Base-by-base conservation (phyloP, 2,113 vertebrate species). In the Astur gentilis region DNA sequence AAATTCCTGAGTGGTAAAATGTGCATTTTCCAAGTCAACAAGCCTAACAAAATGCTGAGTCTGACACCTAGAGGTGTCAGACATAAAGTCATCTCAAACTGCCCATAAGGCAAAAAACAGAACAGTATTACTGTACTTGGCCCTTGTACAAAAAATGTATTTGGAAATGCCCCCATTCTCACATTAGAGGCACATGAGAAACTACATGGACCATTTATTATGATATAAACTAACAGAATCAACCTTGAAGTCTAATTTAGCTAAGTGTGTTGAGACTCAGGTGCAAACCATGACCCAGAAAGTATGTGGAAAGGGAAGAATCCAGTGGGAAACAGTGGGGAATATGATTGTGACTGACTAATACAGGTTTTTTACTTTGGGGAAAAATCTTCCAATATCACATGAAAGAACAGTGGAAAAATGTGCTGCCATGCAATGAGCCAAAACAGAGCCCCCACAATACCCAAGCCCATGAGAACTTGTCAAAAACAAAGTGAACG, bases 61-160 rank as follows among this genome's bases (percentile, higher is more conserved):
- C 90, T 95, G 85, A 93, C 87, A 92, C 62, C 83, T 94, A 92
- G 84, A 92, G 91, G 89, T 75, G 36, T 66, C 66, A 75, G 40
- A 76, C 26, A 79, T 38, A 62, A 89, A 42, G 23, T 89, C 50
- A 34, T 66, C 76, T 83, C 66, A 71, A 76, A 45, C 31, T 36
- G 27, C 27, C 88, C 8, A 8, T 10, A 32, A 0, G 0, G 22
- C 26, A 82, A 85, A 82, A 91, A 64, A 4, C 42, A 75, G 29
- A 94, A 27, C 8, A 29, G 3, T 61, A 12, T 45, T 52, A 47
- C 10, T 57, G 9, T 40, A 50, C 11, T 50, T 64, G n/a, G 31
- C 16, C 25, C 31, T 81, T 67, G 22, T 36, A 52, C 5, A 85
- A 73, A 78, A 45, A 7, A n/a, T 52, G 27, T 64, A 16, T 54